These are phyloP conservation scores for Petrocephalus sullivani DNA, from an alignment of 2,797 vertebrate species.

Conservation along the genomic window DNA sequence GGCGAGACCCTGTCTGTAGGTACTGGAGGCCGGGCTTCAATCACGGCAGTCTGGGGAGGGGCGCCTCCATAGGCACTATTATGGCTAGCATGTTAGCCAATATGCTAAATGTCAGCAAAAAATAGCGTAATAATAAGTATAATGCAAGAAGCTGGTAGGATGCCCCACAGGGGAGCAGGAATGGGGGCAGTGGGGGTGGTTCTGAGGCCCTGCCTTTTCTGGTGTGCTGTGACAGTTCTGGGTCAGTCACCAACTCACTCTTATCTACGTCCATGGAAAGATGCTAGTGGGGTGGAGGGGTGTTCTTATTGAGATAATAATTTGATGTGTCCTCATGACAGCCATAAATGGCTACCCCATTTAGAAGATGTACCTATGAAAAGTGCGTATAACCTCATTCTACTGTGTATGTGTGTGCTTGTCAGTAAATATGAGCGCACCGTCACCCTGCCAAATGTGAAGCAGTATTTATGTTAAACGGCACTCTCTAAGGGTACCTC, in stretches of 20 bases:
- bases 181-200: constrained; percentile 18
- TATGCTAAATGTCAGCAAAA: not conserved
- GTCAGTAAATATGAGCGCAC: not conserved
- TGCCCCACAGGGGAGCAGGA: not conserved
- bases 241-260: constrained; percentile 58
- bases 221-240: constrained; percentile 70
- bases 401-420: constrained; percentile 2
- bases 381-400: not conserved
- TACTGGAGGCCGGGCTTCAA: constrained; percentile 31
- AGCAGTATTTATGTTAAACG: not conserved
- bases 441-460: not conserved
- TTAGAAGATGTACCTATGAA: not conserved
- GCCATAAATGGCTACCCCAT: constrained; percentile 24
- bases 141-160: not conserved
- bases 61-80: constrained; percentile 25
- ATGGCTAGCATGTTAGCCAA: not conserved
- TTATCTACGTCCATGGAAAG: constrained; percentile 60
- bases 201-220: constrained; percentile 55
- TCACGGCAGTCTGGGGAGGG: constrained; percentile 35
- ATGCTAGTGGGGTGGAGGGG: constrained; percentile 52
- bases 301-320: constrained; percentile 69
- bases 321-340: constrained; percentile 63
- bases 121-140: not conserved
- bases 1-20: constrained; percentile 24
- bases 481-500: not conserved